Percentiles rank a stretch among this genome's conserved stretches.
Conservation (phyloP, 2,888 invertebrate genomes). For the Rugalucina vietnamica region DNA sequence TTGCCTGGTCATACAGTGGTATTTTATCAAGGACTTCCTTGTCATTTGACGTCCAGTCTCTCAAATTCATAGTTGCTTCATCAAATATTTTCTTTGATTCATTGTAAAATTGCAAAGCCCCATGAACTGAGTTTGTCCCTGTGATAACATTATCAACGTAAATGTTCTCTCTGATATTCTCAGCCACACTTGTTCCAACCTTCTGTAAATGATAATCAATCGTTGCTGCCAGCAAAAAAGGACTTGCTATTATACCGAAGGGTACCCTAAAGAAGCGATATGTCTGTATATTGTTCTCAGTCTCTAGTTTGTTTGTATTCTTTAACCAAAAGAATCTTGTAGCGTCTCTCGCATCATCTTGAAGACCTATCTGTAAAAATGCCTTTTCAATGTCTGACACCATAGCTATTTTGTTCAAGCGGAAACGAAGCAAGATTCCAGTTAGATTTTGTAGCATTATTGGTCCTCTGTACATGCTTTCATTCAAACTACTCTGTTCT, state of each 20-base stretch:
- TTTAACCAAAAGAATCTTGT: conserved; percentile 30
- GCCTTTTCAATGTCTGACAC: too few species aligned
- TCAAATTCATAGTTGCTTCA: conserved; percentile 8
- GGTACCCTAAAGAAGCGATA: neutral
- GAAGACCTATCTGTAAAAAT: conserved; percentile 18
- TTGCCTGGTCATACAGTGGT: neutral
- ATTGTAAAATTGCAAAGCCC: neutral
- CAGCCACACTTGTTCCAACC: too few species aligned
- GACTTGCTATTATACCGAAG: neutral
- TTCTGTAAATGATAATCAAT: conserved; percentile 2
- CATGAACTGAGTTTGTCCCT: neutral
- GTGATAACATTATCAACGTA: conserved; percentile 1
- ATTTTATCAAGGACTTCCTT: neutral
- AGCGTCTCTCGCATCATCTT: neutral
- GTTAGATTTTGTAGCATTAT: neutral
- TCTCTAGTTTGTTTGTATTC: neutral
- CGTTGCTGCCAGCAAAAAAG: neutral
- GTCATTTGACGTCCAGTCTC: conserved; percentile 26
- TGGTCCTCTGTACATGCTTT: conserved; percentile 24
- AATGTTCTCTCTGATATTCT: conserved; percentile 1
- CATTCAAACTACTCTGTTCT: conserved; percentile 27
- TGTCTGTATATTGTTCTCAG: neutral
- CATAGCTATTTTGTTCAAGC: neutral
- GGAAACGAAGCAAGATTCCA: conserved; percentile 12
- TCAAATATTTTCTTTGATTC: neutral